Base-by-base conservation (phyloP, 2,888 invertebrate genomes). In the Digitonthophagus gazella region DNA sequence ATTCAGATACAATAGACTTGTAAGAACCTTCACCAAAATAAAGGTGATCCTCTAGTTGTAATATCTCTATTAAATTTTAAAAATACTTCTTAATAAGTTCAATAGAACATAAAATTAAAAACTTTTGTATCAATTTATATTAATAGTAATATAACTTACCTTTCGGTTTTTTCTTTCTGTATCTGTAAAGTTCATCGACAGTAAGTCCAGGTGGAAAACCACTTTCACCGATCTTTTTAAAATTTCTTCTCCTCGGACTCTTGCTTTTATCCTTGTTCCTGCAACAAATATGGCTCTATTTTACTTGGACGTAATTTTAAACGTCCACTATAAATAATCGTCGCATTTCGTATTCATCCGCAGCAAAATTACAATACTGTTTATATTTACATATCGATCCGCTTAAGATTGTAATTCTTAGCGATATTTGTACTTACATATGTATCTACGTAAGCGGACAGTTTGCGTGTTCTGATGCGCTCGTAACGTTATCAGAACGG, bases 141-240 rank as follows among this genome's bases (percentile, higher is more conserved):
- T 55, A 15, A 6, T 44, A 54, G 72, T 76, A 77, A 11, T 80
- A 79, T 58, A 75, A 80, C 61, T 75, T 80, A 78, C 83, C 82
- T 71, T 82, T 80, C 18, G 83, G 80, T 68, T 82, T 81, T 74
- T 84, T 83, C 66, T 85, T 82, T 28, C 86, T 82, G 75, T 84
- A 86, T 68, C 82, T 81, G 61, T 82, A 82, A 64, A 86, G 78
- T 72, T 86, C 85, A 75, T 86, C 86, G 58, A 86, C 86, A n/a
- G 85, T 85, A 63, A 84, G 77, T 18, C 85, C 83, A 22, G 85
- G 85, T 71, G 84, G 82, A 72, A 85, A 82, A 67, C 81, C 81
- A 75, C 74, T 72, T 67, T 75, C 69, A 72, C 72, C 73, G 22
- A 19, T 56, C 6, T 69, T 65, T 57, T 70, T 67, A 61, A 18